Base-by-base conservation (phyloP, 2,113 vertebrate species). In the Pomatorhinus ruficollis region DNA sequence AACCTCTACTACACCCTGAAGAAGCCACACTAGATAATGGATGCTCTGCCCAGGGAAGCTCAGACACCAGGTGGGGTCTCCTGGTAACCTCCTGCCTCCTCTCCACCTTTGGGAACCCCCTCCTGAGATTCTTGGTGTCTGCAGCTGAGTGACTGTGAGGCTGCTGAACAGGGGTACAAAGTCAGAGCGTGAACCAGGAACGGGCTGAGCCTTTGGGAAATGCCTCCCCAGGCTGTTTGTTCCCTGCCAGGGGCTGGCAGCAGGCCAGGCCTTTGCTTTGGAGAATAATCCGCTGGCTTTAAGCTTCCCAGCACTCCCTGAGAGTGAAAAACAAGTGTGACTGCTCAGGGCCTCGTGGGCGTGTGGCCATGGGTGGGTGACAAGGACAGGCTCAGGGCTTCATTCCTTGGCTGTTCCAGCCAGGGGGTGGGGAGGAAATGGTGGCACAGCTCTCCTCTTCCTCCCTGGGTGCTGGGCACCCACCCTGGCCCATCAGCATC, bases 261-360 rank as follows among this genome's bases (percentile, higher is more conserved):
- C 4, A 0, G 40, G 61, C 93, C 96, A 96, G 61, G 21, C 30
- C 65, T 91, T 93, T 33, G 64, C 92, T 91, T 75, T 85, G 92
- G 92, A 94, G 78, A 68, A 49, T 96, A 87, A 95, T 93, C 81
- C 31, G 5, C 66, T 1, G 3, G 92, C 40, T 96, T 87, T 87
- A 79, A 56, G 49, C 70, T 93, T 92, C 88, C 82, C 5, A 3
- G 42, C 1, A 0, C 61, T 86, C 78, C 35, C 54, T 8, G 44
- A 44, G 82, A 90, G 63, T 7, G 69, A 78, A 91, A 94, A 95
- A 59, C 60, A 93, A 89, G n/a, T 8, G 12, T 80, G 60, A 49
- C 39, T 50, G 47, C 57, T 50, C 15, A 1, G 16, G 35, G 30
- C 27, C 72, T 39, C 2, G 0, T 42, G 89, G 75, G n/a, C 7